Evolutionary conservation across 2,113 vertebrate genomes (phyloP), one percentile per base, ranked within the genome.

Genomic region (Ancistrus triradiatus): DNA sequence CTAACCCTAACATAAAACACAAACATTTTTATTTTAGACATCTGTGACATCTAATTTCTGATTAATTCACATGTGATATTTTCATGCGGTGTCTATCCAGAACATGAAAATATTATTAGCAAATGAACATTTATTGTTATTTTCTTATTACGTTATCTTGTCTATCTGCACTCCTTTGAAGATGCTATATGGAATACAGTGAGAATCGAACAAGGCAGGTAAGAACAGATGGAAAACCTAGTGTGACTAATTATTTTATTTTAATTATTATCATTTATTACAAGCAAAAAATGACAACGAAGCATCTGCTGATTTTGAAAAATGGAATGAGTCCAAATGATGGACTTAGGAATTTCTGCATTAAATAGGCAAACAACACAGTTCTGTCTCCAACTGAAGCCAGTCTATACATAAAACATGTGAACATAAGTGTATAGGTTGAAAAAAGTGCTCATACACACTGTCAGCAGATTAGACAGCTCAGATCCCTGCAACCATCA

Each of bases 251-350:
- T 92, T 91, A 91, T 91, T 89, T 89, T 86, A 85, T 80, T 90
- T 91, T 92, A 92, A 91, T 92, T 91, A 88, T 92, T 90, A 90
- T 90, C 89, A 92, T 92, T 91, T 91, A 91, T 91, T 90, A 91
- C 80, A 63, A 75, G 78, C 82, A 83, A 63, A 87, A 91, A 91
- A 90, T 86, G 37, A 47, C 56, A 52, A 44, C 46, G 83, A 87
- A 91, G 83, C 84, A 83, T 88, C 22, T 81, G 80, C 76, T 86
- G 83, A 78, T 81, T 80, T 28, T 33, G 65, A 73, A 51, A 52
- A 19, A 42, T 50, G 70, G 63, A 63, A 73, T 27, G n/a, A 68
- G 48, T 58, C 52, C 52, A 63, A 49, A 63, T 63, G 68, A 57
- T 49, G 51, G 14, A 21, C n/a, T 57, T 58, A 43, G 52, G n/a